Evolutionary conservation across 2,888 invertebrate species (phyloP), one percentile per base, ranked within the genome.

Genomic region (Acleris literana): DNA sequence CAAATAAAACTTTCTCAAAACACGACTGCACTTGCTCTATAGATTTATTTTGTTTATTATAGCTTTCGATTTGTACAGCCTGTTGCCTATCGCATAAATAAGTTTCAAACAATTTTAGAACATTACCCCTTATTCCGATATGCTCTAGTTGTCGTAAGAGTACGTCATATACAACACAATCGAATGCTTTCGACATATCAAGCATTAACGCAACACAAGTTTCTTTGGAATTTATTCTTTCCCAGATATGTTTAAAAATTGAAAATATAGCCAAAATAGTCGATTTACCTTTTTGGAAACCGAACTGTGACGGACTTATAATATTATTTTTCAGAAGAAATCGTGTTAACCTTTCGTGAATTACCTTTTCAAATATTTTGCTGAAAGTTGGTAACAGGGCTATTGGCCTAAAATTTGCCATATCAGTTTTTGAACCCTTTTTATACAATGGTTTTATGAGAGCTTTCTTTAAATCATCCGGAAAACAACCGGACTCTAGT

Each of bases 211-310:
- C 29, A 29, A 29, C 29, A 29, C 7, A 29, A 17, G 5, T 22
- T 22, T 22, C 22, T 22, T 22, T 22, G 22, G 9, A 29, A 29
- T 29, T 29, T 7, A 29, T 29, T 29, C 7, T 29, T 29, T 29
- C 59, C 59, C 59, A 59, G 11, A 52, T 52, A 3, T 39, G 22
- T 7, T 43, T 43, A 11, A 60, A 60, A 13, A 60, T 39, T 52
- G 49, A 39, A 17, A 51, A 51, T 6, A 60, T 43, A 5, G 59
- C 51, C 7, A 52, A 22, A 11, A 51, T 48, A 5, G 59, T 59
- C 6, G 59, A 59, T 51, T 59, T 59, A 18, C 44, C 25, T 44
- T 60, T 60, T 25, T 60, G 60, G 16, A 60, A 60, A 5, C 60
- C 60, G 20, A 60, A 52, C n/a, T 60, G 59, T 13, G 51, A 39